A percentile compares a stretch with the other conserved stretches of the same genome.
phyloP scores from a whole-genome alignment of 2,797 vertebrate species.

The Coilia nasus region DNA sequence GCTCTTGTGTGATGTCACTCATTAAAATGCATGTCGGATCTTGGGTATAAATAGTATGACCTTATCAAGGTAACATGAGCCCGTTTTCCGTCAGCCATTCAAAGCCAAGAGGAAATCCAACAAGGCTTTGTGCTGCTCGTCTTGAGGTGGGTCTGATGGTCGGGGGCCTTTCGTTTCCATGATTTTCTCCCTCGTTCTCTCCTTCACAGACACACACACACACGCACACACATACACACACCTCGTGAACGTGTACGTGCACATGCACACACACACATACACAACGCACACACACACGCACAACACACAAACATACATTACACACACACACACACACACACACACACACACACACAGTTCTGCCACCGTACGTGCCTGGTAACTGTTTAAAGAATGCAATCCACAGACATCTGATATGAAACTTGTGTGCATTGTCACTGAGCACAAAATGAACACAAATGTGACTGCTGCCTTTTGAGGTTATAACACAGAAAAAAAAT shows the following conservation, averaged over 20 bases:
- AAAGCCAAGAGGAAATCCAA: conserved; percentile 35
- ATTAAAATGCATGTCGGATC: conserved; percentile 34
- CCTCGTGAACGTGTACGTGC: too few relatives aligned
- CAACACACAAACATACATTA: too few relatives aligned
- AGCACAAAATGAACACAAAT: conserved; percentile 16
- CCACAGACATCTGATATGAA: background rate
- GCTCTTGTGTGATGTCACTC: conserved; percentile 14
- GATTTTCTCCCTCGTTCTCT: background rate
- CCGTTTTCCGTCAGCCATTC: conserved; percentile 19
- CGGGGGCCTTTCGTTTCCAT: background rate
- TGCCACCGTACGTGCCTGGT: background rate
- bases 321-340: too few relatives aligned
- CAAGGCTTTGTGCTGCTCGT: conserved; percentile 10
- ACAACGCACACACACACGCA: too few relatives aligned
- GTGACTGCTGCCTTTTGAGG: background rate
- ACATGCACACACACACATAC: too few relatives aligned
- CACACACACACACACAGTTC: too few relatives aligned
- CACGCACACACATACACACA: too few relatives aligned
- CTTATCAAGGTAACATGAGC: conserved; percentile 34
- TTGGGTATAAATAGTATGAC: conserved; percentile 32
- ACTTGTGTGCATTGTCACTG: background rate
- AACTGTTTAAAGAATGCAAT: background rate
- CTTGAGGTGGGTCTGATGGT: conserved; percentile 1
- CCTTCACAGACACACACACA: background rate
- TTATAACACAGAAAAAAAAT: background rate